phyloP scores from a whole-genome alignment of 2,888 invertebrate genomes.

The Ormyrus pomaceus region DNA sequence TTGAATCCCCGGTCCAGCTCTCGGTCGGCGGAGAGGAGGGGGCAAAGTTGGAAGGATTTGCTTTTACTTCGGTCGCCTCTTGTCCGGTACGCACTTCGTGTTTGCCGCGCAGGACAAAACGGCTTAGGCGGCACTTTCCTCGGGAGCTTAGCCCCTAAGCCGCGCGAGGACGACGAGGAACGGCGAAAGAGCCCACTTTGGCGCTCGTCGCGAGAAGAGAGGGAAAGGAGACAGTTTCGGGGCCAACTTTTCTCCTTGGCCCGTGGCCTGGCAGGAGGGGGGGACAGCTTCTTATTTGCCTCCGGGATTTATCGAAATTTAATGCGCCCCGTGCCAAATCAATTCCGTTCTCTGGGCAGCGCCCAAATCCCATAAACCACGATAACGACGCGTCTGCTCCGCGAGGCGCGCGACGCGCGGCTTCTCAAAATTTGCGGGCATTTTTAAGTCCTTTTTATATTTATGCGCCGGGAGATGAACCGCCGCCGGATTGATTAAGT shows the following conservation, averaged over 20 bases:
- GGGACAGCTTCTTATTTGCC: conserved; percentile 54
- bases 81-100: background rate
- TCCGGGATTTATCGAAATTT: conserved; percentile 55
- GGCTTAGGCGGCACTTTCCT: conserved; percentile 54
- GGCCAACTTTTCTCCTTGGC: conserved; percentile 49
- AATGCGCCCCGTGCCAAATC: conserved; percentile 55
- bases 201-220: background rate
- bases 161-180: conserved; percentile 41
- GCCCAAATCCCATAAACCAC: conserved; percentile 48
- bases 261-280: background rate
- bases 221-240: conserved; percentile 8
- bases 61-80: conserved; percentile 11
- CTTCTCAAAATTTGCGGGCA: no score
- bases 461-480: no score
- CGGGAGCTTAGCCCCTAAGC: conserved; percentile 42
- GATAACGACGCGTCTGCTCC: conserved; percentile 23
- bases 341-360: conserved; percentile 47
- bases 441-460: no score
- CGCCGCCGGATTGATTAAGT: no score
- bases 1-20: no score
- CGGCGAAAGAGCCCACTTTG: conserved; percentile 40
- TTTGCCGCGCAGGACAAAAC: conserved; percentile 50
- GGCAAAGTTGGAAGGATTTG: conserved; percentile 13
- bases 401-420: no score
- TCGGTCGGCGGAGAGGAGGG: no score